Percentiles rank a stretch among this genome's conserved stretches.
Evolutionary conservation across 2,113 vertebrate species (phyloP).

Genomic region (Camelus dromedarius): DNA sequence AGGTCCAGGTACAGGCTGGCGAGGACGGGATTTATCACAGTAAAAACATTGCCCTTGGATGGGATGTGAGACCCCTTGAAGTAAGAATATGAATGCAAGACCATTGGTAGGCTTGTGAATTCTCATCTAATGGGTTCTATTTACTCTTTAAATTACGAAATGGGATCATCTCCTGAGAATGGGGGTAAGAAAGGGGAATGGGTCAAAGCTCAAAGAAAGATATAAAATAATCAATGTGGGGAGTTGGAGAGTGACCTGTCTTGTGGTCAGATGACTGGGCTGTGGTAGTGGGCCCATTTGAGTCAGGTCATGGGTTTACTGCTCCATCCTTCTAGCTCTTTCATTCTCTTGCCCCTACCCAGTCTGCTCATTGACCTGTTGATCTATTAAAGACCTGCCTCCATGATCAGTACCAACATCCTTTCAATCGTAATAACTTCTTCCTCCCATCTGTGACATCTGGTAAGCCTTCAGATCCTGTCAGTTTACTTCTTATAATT

Average conservation of each 20-base stretch:
- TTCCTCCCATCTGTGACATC: not conserved
- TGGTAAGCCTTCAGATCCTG: not conserved
- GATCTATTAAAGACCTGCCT: not conserved
- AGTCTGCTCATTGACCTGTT: not conserved
- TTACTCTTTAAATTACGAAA: slow-evolving; percentile 32
- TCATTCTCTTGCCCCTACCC: not conserved
- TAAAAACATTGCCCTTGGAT: not conserved
- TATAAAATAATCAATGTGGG: not conserved
- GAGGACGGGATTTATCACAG: not conserved
- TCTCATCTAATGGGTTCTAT: not conserved
- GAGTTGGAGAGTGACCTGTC: not conserved
- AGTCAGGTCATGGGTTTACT: not conserved
- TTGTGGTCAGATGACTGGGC: not conserved
- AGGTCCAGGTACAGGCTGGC: not conserved
- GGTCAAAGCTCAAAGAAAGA: not conserved
- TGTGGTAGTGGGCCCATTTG: not conserved
- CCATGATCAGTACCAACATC: not conserved
- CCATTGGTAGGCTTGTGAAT: not conserved
- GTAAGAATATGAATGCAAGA: not conserved
- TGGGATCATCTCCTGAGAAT: slow-evolving; percentile 19
- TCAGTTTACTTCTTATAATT: not conserved
- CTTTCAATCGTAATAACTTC: not conserved
- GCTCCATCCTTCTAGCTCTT: not conserved
- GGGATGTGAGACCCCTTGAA: not conserved
- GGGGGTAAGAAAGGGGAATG: not conserved